Percentiles rank a stretch among this genome's conserved stretches.
These are phyloP conservation scores for Linurgus olivaceus DNA, from an alignment of 2,797 vertebrate species.

Conservation along the genomic window DNA sequence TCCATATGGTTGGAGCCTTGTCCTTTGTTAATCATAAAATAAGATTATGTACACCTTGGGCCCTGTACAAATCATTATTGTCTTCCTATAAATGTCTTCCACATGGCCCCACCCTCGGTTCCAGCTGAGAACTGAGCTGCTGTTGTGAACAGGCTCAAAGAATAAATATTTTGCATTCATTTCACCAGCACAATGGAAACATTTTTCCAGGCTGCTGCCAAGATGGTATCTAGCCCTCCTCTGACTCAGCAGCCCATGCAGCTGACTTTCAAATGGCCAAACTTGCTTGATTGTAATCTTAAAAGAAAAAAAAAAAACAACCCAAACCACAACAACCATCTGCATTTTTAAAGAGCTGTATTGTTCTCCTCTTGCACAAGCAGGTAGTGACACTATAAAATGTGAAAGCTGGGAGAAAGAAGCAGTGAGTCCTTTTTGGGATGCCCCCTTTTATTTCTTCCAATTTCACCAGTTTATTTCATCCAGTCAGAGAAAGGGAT, in stretches of 20 bases:
- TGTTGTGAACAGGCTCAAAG: conserved; percentile 51
- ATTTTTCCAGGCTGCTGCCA: conserved; percentile 23
- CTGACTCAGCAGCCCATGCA: conserved; percentile 51
- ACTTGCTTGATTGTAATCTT: conserved; percentile 34
- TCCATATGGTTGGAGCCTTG: not conserved
- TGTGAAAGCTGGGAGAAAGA: not conserved
- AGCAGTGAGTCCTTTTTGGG: not conserved
- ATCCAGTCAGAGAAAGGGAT: not conserved
- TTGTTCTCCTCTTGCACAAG: not conserved
- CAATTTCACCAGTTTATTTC: not conserved
- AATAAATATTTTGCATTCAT: conserved; percentile 46
- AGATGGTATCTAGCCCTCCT: conserved; percentile 23
- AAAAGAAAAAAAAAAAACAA: not conserved
- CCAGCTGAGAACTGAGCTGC: conserved; percentile 46
- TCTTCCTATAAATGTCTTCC: conserved; percentile 15
- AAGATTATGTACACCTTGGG: not conserved
- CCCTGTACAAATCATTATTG: not conserved
- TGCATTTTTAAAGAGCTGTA: not conserved
- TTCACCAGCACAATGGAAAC: conserved; percentile 48
- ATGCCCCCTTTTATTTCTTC: not conserved
- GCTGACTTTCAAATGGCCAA: conserved; percentile 65
- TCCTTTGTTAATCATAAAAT: conserved; percentile 26
- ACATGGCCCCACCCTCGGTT: not conserved
- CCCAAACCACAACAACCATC: not conserved
- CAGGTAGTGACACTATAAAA: not conserved